Conservation (phyloP, 2,113 vertebrate genomes). For the Isichthys henryi region DNA sequence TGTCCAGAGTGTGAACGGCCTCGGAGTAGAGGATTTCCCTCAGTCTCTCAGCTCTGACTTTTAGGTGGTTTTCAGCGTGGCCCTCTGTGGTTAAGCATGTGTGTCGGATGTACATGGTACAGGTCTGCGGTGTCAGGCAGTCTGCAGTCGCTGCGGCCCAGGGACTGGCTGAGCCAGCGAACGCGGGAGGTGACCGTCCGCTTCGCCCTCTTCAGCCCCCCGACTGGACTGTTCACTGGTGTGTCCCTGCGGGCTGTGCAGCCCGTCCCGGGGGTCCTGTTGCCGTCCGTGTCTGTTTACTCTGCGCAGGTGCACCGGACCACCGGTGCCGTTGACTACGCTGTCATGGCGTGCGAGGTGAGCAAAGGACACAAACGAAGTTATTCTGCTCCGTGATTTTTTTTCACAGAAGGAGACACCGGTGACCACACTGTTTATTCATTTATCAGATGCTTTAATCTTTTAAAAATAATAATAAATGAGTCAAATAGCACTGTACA, state of each 20-base stretch:
- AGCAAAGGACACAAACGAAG: not conserved
- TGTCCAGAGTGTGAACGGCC: not conserved
- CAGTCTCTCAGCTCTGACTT: not conserved
- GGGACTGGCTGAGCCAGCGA: slow-evolving; percentile 41
- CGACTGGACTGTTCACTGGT: slow-evolving; percentile 52
- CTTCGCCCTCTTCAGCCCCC: slow-evolving; percentile 59
- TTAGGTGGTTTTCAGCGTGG: not conserved
- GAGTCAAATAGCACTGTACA: not conserved
- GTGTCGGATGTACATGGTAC: not conserved
- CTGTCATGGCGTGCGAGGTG: slow-evolving; percentile 54
- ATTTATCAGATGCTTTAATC: not conserved
- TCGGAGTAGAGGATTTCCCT: not conserved
- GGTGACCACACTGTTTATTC: not conserved
- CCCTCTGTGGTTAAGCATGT: not conserved
- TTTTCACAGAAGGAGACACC: not conserved
- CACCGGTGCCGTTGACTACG: slow-evolving; percentile 31
- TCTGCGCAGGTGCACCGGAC: slow-evolving; percentile 47
- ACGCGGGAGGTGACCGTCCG: slow-evolving; percentile 46
- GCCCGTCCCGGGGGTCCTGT: slow-evolving; percentile 25
- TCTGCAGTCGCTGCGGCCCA: slow-evolving; percentile 42
- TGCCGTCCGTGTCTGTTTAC: slow-evolving; percentile 44
- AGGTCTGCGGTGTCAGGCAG: slow-evolving; percentile 44
- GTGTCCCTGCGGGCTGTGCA: slow-evolving; percentile 48
- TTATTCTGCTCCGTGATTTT: not conserved
- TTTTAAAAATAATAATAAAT: not conserved